Base-by-base conservation (phyloP, 2,888 invertebrate genomes). In the Hirtodrosophila confusa region DNA sequence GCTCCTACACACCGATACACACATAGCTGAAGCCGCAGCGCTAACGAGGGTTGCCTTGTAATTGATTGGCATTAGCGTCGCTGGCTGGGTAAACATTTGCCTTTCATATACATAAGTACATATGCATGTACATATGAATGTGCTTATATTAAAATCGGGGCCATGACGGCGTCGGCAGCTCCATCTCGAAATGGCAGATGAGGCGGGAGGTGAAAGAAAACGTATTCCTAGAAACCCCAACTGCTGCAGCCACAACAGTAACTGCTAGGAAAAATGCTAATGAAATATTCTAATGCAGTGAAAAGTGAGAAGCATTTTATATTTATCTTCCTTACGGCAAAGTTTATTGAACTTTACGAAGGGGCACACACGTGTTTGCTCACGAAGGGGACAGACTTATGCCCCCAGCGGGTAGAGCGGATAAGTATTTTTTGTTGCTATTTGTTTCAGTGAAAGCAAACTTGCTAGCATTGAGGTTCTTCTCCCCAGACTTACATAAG, bases 41-140 rank as follows among this genome's bases (percentile, higher is more conserved):
- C 27, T 29, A 11, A 29, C 31, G 31, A 29, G 29, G 11, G 44
- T 9, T 58, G 58, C 24, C 31, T 36, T 31, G 23, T 76, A 80
- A 80, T 80, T 79, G 79, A 79, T 79, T 80, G 65, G 65, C 43
- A 58, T 72, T 70, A 55, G 48, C 51, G 40, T 37, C 48, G 47
- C 58, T 61, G 64, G 29, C 41, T 60, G 64, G 17, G 56, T 60
- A 68, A 78, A 78, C 78, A 49, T 75, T 73, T 65, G 62, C 31
- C 24, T 8, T 41, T 8, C 29, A 55, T 39, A 36, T 11, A n/a
- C 36, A 50, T 1, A 9, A 3, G 17, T 29, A 67, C 2, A 8
- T 31, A 31, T 2, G 5, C 6, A 72, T 53, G n/a, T n/a, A n/a
- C n/a, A 17, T 17, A 17, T 17, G 17, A 1, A 17, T 17, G 17